Percentiles rank a stretch among this genome's conserved stretches.
Conservation (phyloP, 2,113 vertebrate genomes). For the Python bivittatus region DNA sequence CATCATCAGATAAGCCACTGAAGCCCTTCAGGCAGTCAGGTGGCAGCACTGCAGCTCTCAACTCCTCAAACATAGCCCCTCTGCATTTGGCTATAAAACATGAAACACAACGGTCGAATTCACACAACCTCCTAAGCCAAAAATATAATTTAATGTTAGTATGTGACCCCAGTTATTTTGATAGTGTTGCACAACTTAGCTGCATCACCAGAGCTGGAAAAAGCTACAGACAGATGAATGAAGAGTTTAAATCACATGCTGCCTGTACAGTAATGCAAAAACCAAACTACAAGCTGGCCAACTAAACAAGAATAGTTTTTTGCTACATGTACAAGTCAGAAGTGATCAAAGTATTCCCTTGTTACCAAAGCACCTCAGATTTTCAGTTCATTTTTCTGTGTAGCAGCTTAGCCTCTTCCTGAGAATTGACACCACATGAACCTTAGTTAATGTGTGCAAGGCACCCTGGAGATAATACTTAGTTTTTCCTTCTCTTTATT, state of each 20-base stretch:
- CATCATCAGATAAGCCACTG: no score
- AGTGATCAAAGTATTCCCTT: neutral
- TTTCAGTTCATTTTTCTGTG: neutral
- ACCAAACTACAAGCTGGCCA: no score
- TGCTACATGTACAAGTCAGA: neutral
- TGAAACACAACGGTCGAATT: no score
- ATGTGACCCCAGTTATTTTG: no score
- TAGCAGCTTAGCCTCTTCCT: slow-evolving; percentile 19
- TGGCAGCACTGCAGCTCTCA: no score
- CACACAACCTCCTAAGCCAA: no score
- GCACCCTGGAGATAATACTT: slow-evolving; percentile 33
- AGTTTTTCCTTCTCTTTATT: slow-evolving; percentile 42
- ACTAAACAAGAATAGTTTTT: neutral
- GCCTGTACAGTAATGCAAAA: neutral
- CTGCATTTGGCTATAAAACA: no score
- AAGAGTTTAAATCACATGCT: neutral
- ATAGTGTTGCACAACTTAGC: neutral
- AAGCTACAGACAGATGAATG: neutral
- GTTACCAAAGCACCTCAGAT: neutral
- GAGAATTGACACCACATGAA: slow-evolving; percentile 31
- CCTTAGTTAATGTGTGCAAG: slow-evolving; percentile 54
- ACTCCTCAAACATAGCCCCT: no score
- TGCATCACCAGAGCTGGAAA: neutral
- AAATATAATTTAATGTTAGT: no score
- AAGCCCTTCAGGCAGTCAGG: no score